Base-by-base conservation (phyloP, 2,797 vertebrate genomes). In the Acrossocheilus fasciatus region DNA sequence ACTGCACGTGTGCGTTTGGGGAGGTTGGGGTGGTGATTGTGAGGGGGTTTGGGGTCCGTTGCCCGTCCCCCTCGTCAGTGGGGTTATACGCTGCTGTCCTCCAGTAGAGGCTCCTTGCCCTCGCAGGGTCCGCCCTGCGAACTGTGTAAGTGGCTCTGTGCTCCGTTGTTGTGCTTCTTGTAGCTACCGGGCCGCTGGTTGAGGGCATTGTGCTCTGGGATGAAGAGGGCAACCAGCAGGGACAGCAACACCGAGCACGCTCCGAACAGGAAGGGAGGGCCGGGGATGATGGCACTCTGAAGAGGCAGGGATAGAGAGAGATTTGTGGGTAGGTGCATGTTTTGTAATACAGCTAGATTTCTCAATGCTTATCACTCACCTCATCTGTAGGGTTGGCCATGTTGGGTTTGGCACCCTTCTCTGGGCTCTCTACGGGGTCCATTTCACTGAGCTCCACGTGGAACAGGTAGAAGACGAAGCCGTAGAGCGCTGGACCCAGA, bases 321-420 rank as follows among this genome's bases (percentile, higher is more conserved):
- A 18, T 70, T 26, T 39, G 20, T 41, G 12, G 4, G 14, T 66
- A 12, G 4, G 3, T 52, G 11, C 1, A 12, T n/a, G 20, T 59
- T 41, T n/a, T 41, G 12, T 9, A 41, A 34, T 12, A 23, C 11
- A 52, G 26, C 10, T 20, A 10, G 18, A 50, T n/a, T 9, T 47
- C 10, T 30, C 3, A 10, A 47, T 1, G 34, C 1, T 15, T 4
- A 54, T 14, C 8, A n/a, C 87, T 93, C 91, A 98, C 97, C 97
- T 98, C 97, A 1, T 98, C 97, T 0, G 97, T 97, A 75, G 97
- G 97, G 93, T 97, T 98, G 91, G 94, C 97, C 97, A 98, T 97
- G 94, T 97, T 98, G 89, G 90, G 79, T 91, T 96, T 97, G 89
- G 90, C 92, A 91, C 95, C 95, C 92, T 97, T 97, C 17, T 93